Evolutionary conservation across 2,113 vertebrate genomes (phyloP), one percentile per base, ranked within the genome.

Genomic region (Dinomys branickii): DNA sequence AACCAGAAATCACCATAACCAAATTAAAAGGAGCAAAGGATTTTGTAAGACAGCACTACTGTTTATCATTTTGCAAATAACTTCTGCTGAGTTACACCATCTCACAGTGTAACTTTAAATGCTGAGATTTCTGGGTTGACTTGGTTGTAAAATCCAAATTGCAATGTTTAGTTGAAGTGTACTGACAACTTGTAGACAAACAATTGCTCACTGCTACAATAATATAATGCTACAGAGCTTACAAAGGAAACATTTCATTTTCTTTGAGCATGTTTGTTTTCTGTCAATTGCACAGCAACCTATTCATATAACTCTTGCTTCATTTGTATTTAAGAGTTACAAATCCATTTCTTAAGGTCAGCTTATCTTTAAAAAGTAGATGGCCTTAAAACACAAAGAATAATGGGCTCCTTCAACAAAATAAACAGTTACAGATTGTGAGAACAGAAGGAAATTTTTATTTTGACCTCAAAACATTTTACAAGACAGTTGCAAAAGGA

Each of bases 161-260:
- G 52, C 44, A 73, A 7, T 86, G 22, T 87, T 61, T 85, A 73
- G 54, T 56, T 41, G 63, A 96, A 91, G 3, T 41, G 69, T 61
- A 26, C 4, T 87, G 58, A 85, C 38, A 88, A 91, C 77, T 69
- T 88, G 0, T 54, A 90, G 92, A 83, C 96, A 91, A 98, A 98
- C 97, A 97, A 96, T 98, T 98, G 98, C 94, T 97, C 71, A 69
- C 24, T 28, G 2, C 16, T 83, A 19, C 0, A 61, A 22, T 69
- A 84, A 73, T 35, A 20, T 67, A 65, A 73, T 81, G 59, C 4
- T 13, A 14, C 30, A 81, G 22, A 95, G 12, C 0, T 97, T 73
- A 28, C 67, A 92, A 96, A 47, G 71, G 17, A 69, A 77, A 8
- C 3, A 94, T 95, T 69, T 89, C 44, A 12, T 86, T 77, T 85